phyloP scores from a whole-genome alignment of 2,888 invertebrate genomes.

The Macropis europaea region DNA sequence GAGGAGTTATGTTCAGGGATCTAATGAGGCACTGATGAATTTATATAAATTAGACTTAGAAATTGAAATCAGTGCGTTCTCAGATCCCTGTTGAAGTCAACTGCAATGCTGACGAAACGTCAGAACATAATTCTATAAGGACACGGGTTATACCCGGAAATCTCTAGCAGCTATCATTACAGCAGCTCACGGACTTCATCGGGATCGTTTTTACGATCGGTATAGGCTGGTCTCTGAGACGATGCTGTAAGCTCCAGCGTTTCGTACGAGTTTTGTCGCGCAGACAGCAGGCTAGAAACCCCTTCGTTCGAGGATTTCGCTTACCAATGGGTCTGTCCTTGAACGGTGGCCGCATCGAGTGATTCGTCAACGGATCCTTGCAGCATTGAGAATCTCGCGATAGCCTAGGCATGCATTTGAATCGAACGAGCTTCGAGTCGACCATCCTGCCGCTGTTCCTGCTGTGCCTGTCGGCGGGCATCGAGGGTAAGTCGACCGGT shows the following conservation, averaged over 20 bases:
- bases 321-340: slow-evolving; percentile 31
- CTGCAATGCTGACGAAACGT: too few relatives aligned
- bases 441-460: slow-evolving; percentile 34
- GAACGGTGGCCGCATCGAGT: background rate
- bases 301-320: background rate
- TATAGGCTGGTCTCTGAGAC: background rate
- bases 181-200: too few relatives aligned
- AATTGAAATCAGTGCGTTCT: too few relatives aligned
- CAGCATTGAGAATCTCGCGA: background rate
- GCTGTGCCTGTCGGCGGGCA: slow-evolving; percentile 29
- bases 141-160: too few relatives aligned
- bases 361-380: slow-evolving; percentile 3
- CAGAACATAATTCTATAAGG: too few relatives aligned
- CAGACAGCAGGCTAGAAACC: slow-evolving; percentile 14
- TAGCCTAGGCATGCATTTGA: slow-evolving; percentile 29
- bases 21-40: too few relatives aligned
- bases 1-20: too few relatives aligned
- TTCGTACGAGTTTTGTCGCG: background rate
- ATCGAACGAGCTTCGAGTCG: slow-evolving; percentile 27
- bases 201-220: background rate
- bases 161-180: too few relatives aligned
- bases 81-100: too few relatives aligned
- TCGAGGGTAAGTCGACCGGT: slow-evolving; percentile 51
- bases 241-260: slow-evolving; percentile 15
- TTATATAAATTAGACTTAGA: too few relatives aligned